Conservation (phyloP, 2,113 vertebrate genomes). For the Brachyistius frenatus region DNA sequence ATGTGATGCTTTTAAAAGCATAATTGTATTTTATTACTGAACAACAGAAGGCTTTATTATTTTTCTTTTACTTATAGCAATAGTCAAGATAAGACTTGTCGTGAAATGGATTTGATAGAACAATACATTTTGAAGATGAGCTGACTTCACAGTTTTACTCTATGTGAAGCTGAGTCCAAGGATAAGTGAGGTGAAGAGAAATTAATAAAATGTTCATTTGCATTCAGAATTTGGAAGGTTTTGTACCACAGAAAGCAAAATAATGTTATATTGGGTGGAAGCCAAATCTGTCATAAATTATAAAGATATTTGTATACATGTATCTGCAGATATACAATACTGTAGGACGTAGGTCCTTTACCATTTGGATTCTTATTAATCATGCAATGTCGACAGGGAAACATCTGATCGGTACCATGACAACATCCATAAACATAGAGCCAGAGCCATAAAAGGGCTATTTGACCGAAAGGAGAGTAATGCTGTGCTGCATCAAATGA, state of each 20-base stretch:
- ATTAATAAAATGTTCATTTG: constrained; percentile 29
- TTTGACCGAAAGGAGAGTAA: background rate
- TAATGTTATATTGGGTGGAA: constrained; percentile 3
- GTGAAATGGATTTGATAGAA: constrained; percentile 71
- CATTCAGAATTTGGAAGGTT: no score
- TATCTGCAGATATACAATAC: no score
- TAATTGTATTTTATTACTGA: constrained; percentile 24
- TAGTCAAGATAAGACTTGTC: constrained; percentile 47
- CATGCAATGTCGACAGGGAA: no score
- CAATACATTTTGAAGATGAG: constrained; percentile 61
- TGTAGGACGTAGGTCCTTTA: no score
- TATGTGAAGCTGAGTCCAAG: constrained; percentile 55
- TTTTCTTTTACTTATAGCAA: constrained; percentile 29
- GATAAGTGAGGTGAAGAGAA: constrained; percentile 47
- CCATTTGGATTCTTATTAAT: no score
- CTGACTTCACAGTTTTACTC: constrained; percentile 60
- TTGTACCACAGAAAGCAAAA: no score
- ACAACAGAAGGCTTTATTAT: constrained; percentile 52
- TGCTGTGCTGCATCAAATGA: background rate
- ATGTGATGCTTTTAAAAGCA: constrained; percentile 30
- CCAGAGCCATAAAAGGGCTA: background rate
- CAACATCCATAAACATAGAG: no score
- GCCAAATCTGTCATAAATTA: no score
- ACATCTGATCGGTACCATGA: no score
- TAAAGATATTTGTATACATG: no score